These are phyloP conservation scores for Chaetogeoica ovagalla DNA, from an alignment of 2,888 invertebrate genomes.

Conservation along the genomic window DNA sequence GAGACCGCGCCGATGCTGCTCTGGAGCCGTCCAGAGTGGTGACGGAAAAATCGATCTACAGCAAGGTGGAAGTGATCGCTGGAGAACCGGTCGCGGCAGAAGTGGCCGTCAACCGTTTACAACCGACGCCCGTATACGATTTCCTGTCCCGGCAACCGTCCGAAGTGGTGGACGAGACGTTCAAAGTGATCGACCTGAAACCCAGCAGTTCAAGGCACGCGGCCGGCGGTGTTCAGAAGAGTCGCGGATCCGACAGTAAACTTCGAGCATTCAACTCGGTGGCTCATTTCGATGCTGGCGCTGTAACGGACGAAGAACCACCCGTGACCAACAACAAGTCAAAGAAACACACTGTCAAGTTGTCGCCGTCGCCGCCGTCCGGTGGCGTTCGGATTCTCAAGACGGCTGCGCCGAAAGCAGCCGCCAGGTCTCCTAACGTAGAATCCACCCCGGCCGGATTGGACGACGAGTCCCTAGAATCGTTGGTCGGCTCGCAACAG, in stretches of 20 bases:
- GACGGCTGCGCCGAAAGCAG: conserved; percentile 70
- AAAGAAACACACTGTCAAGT: conserved; percentile 63
- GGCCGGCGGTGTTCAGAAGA: conserved; percentile 24
- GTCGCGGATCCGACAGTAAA: conserved; percentile 31
- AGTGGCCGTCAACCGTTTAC: conserved; percentile 69
- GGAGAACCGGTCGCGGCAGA: conserved; percentile 65
- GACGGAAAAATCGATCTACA: conserved; percentile 57
- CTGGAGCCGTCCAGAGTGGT: conserved; percentile 10
- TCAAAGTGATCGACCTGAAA: conserved; percentile 70
- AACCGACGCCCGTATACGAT: conserved; percentile 77
- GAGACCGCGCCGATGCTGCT: conserved; percentile 15
- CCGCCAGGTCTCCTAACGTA: conserved; percentile 64
- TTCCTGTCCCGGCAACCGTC: conserved; percentile 82
- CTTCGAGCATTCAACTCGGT: conserved; percentile 37
- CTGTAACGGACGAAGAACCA: conserved; percentile 53
- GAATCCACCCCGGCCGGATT: conserved; percentile 68
- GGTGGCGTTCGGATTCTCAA: conserved; percentile 69
- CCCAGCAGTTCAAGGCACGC: conserved; percentile 57
- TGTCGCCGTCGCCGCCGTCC: conserved; percentile 67
- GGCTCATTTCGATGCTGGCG: conserved; percentile 58
- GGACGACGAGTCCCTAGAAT: conserved; percentile 67
- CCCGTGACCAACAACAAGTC: conserved; percentile 21
- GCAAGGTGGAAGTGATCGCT: conserved; percentile 65
- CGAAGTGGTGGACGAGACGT: conserved; percentile 83
- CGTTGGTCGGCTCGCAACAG: conserved; percentile 61